phyloP scores from a whole-genome alignment of 2,113 vertebrate genomes.

The Motacilla alba region DNA sequence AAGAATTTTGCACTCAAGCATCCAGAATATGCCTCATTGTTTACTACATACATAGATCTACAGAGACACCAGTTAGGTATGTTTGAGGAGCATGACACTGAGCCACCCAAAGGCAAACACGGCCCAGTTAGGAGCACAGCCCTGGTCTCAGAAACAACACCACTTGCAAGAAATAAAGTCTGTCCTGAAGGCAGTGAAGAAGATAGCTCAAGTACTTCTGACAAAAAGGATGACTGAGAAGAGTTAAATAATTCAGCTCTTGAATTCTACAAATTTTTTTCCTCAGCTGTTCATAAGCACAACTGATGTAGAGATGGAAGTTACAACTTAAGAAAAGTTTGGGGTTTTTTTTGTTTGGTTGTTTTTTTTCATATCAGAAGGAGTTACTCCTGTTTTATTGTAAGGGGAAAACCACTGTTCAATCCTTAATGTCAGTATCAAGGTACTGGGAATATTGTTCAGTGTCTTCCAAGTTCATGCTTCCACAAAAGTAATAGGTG shows the following conservation, averaged over 20 bases:
- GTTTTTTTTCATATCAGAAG: not conserved
- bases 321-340: not conserved
- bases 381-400: not conserved
- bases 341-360: not conserved
- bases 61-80: slow-evolving; percentile 83
- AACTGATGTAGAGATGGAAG: not conserved
- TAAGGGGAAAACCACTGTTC: not conserved
- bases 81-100: slow-evolving; percentile 61
- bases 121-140: not conserved
- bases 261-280: not conserved
- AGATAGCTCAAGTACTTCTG: slow-evolving; percentile 75
- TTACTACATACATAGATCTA: slow-evolving; percentile 93
- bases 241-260: not conserved
- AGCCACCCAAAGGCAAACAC: not conserved
- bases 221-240: slow-evolving; percentile 93
- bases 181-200: slow-evolving; percentile 67
- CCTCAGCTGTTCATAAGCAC: not conserved
- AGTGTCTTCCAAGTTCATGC: not conserved
- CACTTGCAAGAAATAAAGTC: slow-evolving; percentile 50
- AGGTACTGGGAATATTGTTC: not conserved
- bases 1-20: slow-evolving; percentile 84
- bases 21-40: slow-evolving; percentile 92
- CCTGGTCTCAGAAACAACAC: not conserved
- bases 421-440: not conserved
- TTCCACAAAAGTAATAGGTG: not conserved